Evolutionary conservation across 2,797 vertebrate genomes (phyloP).

Genomic region (Gila robusta): DNA sequence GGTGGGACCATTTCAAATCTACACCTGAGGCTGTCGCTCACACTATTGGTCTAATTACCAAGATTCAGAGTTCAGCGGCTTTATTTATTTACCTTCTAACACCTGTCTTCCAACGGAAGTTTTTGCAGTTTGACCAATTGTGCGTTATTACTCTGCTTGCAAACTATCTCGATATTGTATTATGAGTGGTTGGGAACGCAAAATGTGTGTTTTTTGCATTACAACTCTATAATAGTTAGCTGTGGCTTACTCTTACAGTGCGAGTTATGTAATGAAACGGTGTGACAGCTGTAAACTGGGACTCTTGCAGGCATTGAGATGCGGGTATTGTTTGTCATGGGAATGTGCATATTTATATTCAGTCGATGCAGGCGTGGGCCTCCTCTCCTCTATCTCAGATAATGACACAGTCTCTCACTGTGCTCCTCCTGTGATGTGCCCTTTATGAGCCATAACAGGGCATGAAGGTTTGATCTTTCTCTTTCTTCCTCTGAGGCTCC

Average conservation of each 20-base stretch:
- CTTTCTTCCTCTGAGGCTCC: constrained; percentile 48
- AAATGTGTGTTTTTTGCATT: not conserved
- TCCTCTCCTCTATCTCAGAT: constrained; percentile 51
- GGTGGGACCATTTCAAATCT: constrained; percentile 19
- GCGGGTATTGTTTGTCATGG: constrained; percentile 58
- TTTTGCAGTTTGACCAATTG: constrained; percentile 7
- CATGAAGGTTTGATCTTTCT: constrained; percentile 63
- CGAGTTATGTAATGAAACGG: constrained; percentile 47
- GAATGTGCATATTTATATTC: constrained; percentile 64
- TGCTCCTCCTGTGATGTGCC: constrained; percentile 49
- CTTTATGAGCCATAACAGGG: constrained; percentile 62
- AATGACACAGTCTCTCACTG: constrained; percentile 28
- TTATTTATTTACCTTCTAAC: constrained; percentile 8
- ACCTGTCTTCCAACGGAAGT: constrained; percentile 8
- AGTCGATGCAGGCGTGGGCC: constrained; percentile 48
- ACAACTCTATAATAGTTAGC: not conserved
- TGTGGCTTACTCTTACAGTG: constrained; percentile 5
- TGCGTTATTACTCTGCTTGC: not conserved
- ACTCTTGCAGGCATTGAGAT: constrained; percentile 41
- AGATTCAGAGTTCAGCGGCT: constrained; percentile 30
- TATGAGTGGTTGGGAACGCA: not conserved
- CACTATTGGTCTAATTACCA: constrained; percentile 10
- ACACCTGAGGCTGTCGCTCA: not conserved
- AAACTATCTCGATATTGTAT: constrained; percentile 8
- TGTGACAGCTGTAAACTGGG: constrained; percentile 58